Evolutionary conservation across 2,113 vertebrate genomes (phyloP), one percentile per base, ranked within the genome.

Genomic region (Erinaceus europaeus): DNA sequence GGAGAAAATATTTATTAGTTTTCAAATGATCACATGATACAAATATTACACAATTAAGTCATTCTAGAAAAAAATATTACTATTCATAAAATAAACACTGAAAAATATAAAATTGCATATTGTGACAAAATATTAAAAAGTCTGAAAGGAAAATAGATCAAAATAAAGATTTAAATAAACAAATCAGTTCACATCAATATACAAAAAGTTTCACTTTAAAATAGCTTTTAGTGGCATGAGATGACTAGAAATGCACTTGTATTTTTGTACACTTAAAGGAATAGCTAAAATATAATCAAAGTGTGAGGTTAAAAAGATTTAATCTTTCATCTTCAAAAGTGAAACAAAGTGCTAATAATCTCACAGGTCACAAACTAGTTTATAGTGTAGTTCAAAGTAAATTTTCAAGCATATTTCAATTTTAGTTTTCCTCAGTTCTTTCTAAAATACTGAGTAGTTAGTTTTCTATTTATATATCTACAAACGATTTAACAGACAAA

Each of bases 1-100:
- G 94, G 89, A 96, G 89, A 94, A 96, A 94, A 86, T 91, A 96
- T 96, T 96, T 96, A 96, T 96, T 96, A 93, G 91, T 93, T 95
- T 95, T 95, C 89, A 94, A 94, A 90, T 94, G 52, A 94, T 94
- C 91, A 95, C 93, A 95, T 93, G 76, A 84, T 96, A 96, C 94
- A 96, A 93, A 91, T 89, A 94, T 94, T 95, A 93, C 55, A 95
- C 73, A 95, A 91, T 92, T 86, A 91, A n/a, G 59, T 89, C 94
- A 96, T 94, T 94, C 95, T 96, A 94, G 86, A 78, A 94, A 95
- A 94, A 92, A 91, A 82, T 92, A 90, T 88, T 92, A 91, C 94
- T 96, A 93, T 78, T 90, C 89, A 95, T 94, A 94, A 92, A 89
- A 76, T 91, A 93, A 93, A 94, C 93, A 95, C 71, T 86, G 78